Evolutionary conservation across 2,797 vertebrate species (phyloP), one percentile per base, ranked within the genome.

Genomic region (Euthynnus affinis): DNA sequence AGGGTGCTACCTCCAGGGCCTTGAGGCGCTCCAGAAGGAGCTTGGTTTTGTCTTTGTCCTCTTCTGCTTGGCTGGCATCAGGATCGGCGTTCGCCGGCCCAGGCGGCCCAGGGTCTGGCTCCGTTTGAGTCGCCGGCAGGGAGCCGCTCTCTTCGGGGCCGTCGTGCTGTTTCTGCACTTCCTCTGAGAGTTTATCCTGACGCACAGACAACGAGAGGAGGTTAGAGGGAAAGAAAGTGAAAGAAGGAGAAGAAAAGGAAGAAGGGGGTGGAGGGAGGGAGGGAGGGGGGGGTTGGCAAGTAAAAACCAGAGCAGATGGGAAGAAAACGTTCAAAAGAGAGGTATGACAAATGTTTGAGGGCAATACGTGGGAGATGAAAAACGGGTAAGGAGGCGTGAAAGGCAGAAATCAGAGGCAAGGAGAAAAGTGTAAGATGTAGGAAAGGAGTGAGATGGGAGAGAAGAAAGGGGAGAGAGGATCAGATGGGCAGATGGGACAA

Each of bases 131-230:
- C 86, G 71, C 93, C 91, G 53, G 85, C 77, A 20, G 83, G 72
- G 0, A 55, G 62, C 60, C 40, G 72, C 77, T 81, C 87, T 89
- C 94, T 60, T 92, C 94, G 44, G 88, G 84, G 67, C 81, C 80
- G 51, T 93, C 92, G 53, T 92, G 94, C 78, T 86, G 94, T 74
- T 95, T 96, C 76, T 88, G 93, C 85, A 92, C 94, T 82, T 96
- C 96, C 92, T 96, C 96, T 1, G 95, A 95, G 81, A 96, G 93
- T 84, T 96, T 96, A 79, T 96, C 96, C 97, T 98, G 91, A 80
- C 44, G 88, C 51, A 73, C 69, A 78, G 55, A 74, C 27, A 82
- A 68, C 10, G 0, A 77, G 51, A 79, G 3, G 7, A 79, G 58
- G 78, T 88, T 71, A 88, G 74, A 25, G 7, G 29, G 17, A 42